A percentile compares a stretch with the other conserved stretches of the same genome.
Evolutionary conservation across 2,113 vertebrate genomes (phyloP).

Genomic region (Nesoenas mayeri): DNA sequence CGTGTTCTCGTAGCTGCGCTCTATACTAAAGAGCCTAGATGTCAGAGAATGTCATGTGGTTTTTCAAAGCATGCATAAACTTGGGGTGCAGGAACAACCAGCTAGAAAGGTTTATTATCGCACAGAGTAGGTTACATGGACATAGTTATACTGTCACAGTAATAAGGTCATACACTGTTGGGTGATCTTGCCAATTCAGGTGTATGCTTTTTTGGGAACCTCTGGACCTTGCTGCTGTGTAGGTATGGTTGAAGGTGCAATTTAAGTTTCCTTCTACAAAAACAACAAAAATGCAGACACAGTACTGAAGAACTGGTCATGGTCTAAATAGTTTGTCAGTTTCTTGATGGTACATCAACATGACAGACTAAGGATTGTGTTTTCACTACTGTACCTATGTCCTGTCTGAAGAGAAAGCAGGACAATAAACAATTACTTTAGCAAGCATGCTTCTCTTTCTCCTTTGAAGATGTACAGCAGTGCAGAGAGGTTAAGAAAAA

Average conservation of each 20-base stretch:
- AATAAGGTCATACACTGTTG: accelerated
- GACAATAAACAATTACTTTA: background rate
- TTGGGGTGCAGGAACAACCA: background rate
- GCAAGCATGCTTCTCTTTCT: background rate
- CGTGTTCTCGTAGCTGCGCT: accelerated
- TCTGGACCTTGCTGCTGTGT: background rate
- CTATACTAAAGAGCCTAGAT: background rate
- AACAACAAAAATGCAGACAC: background rate
- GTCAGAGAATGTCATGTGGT: background rate
- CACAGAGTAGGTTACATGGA: background rate
- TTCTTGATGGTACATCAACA: background rate
- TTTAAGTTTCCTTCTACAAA: background rate
- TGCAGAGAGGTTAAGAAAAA: background rate
- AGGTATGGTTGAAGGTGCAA: background rate
- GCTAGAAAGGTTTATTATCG: background rate
- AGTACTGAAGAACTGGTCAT: background rate
- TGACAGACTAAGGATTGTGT: background rate
- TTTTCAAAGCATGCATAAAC: background rate
- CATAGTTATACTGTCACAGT: background rate
- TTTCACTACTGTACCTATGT: background rate
- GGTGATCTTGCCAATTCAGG: background rate
- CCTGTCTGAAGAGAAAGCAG: background rate
- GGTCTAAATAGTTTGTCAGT: background rate
- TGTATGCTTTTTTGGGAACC: accelerated
- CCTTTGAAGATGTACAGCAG: background rate